Percentiles rank a stretch among this genome's conserved stretches.
phyloP scores from a whole-genome alignment of 2,113 vertebrate species.

The Nycticorax nycticorax region DNA sequence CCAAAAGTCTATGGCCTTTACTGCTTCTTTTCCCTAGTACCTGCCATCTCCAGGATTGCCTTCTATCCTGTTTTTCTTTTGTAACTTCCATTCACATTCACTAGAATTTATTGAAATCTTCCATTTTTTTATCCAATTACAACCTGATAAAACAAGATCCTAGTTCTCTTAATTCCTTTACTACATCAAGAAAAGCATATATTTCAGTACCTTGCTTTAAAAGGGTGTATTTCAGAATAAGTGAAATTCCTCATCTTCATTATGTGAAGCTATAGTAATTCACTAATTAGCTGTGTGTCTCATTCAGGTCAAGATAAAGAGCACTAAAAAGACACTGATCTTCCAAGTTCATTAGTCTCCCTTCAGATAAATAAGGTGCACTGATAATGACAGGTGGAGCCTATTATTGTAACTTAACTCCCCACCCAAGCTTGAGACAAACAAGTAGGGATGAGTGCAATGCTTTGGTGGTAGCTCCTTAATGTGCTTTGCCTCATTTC shows the following conservation, averaged over 20 bases:
- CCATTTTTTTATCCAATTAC: not conserved
- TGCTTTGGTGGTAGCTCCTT: not conserved
- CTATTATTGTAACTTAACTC: not conserved
- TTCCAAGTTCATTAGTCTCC: not conserved
- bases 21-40: not conserved
- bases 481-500: not conserved
- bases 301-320: not conserved
- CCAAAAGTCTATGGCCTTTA: not conserved
- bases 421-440: not conserved
- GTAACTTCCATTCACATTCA: not conserved
- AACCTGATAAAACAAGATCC: not conserved
- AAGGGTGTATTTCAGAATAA: not conserved
- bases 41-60: not conserved
- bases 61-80: not conserved
- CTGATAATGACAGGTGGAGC: not conserved
- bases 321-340: not conserved
- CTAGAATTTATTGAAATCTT: not conserved
- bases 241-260: not conserved
- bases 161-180: not conserved
- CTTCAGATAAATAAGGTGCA: not conserved
- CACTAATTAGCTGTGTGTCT: not conserved
- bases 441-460: not conserved
- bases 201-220: not conserved
- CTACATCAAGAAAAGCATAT: not conserved
- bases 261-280: not conserved